These are phyloP conservation scores for Eunapius fragilis DNA, from an alignment of 37 sponge, comb jelly and placozoan species.

Conservation along the genomic window DNA sequence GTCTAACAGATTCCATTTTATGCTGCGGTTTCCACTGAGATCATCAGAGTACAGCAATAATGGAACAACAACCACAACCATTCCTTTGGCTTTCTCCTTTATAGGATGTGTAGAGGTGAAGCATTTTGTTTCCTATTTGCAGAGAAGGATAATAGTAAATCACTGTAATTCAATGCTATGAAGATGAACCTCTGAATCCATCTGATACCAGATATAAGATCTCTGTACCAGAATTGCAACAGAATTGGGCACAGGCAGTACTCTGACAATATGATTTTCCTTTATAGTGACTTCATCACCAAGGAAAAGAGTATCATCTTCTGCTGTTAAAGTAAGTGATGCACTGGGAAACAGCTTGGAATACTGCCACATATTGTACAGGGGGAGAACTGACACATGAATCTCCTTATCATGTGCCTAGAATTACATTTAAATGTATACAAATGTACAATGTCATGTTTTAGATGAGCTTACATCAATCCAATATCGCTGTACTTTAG, in stretches of 20 bases:
- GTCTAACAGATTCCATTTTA: constrained; percentile 63
- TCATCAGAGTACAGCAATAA: constrained; percentile 61
- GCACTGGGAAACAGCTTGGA: background rate
- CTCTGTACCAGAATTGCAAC: background rate
- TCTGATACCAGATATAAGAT: background rate
- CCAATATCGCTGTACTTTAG: too few species aligned
- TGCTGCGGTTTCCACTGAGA: constrained; percentile 61
- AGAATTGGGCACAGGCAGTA: background rate
- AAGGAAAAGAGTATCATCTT: background rate
- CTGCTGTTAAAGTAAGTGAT: background rate
- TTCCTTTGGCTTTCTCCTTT: background rate
- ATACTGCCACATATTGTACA: background rate
- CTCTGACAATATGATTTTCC: background rate
- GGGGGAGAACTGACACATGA: too few species aligned
- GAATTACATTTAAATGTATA: too few species aligned
- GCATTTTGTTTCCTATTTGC: background rate
- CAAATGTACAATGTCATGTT: too few species aligned
- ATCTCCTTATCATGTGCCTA: too few species aligned
- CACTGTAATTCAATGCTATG: background rate
- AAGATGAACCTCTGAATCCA: background rate
- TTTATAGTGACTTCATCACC: background rate
- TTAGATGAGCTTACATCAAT: too few species aligned
- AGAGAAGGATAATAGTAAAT: background rate
- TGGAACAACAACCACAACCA: constrained; percentile 9
- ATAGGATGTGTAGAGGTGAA: background rate